phyloP scores from a whole-genome alignment of 1,140 invertebrate species.

The Zelostemma sp. region DNA sequence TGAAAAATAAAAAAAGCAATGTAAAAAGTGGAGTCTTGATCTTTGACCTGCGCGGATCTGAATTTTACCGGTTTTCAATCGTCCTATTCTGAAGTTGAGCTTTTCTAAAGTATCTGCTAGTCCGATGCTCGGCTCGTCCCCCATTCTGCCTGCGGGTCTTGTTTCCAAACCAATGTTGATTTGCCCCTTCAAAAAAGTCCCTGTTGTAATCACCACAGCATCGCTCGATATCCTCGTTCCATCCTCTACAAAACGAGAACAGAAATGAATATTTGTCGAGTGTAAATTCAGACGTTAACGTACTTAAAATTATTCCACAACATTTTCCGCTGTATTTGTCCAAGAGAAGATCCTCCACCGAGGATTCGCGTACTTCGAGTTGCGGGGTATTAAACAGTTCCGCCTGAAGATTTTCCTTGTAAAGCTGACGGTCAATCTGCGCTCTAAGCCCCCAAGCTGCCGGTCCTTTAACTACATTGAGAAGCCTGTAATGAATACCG shows the following conservation, averaged over 20 bases:
- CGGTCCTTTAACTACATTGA: conserved; percentile 84
- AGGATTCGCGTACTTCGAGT: conserved; percentile 79
- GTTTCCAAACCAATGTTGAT: conserved; percentile 89
- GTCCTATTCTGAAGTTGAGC: conserved; percentile 83
- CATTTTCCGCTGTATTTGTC: conserved; percentile 68
- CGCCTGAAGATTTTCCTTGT: conserved; percentile 86
- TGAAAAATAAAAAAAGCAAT: conserved; percentile 25
- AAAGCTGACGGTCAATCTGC: conserved; percentile 90
- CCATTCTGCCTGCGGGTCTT: conserved; percentile 87
- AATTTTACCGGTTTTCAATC: conserved; percentile 85
- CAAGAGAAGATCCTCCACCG: conserved; percentile 89
- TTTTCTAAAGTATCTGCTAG: conserved; percentile 83
- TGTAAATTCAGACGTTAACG: conserved; percentile 41
- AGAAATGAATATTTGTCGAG: conserved; percentile 19
- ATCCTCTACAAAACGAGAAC: conserved; percentile 67
- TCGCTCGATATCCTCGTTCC: conserved; percentile 75
- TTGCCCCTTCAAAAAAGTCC: conserved; percentile 91
- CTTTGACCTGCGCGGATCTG: background rate
- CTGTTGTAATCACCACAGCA: conserved; percentile 89
- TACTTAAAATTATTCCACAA: conserved; percentile 76
- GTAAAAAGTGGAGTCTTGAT: conserved; percentile 3
- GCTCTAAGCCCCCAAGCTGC: conserved; percentile 93
- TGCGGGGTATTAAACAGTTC: conserved; percentile 79
- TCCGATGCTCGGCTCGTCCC: conserved; percentile 85
- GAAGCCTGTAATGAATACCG: conserved; percentile 81